A percentile compares a stretch with the other conserved stretches of the same genome.
Conservation (phyloP, 2,797 vertebrate genomes). For the Allobates femoralis region DNA sequence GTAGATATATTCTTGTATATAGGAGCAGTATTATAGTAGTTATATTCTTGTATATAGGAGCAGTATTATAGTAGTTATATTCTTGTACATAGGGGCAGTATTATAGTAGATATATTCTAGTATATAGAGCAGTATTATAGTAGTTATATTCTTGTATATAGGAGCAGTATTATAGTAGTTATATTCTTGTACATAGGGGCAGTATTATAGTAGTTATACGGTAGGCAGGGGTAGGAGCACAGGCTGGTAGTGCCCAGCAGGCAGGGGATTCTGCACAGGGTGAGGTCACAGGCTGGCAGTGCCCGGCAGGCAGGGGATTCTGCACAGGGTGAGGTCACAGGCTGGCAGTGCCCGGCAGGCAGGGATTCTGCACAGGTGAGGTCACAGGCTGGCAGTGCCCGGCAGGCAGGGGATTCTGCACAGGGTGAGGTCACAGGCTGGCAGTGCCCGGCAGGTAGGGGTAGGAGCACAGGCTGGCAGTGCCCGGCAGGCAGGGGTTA, state of each 20-base stretch:
- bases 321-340: not conserved
- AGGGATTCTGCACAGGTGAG: too few species aligned
- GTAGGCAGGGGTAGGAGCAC: not conserved
- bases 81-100: too few species aligned
- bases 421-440: not conserved
- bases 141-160: not conserved
- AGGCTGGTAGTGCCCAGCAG: not conserved
- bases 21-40: not conserved
- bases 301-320: slow-evolving; percentile 48
- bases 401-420: too few species aligned
- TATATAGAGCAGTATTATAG: not conserved
- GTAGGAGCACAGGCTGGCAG: not conserved
- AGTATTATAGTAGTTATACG: not conserved
- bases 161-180: not conserved
- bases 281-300: not conserved
- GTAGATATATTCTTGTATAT: not conserved
- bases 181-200: not conserved
- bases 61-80: not conserved
- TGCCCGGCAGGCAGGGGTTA: slow-evolving; percentile 48
- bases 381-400: too few species aligned
- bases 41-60: not conserved
- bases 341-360: slow-evolving; percentile 7
- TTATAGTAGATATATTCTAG: not conserved
- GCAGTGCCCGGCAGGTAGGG: too few species aligned
- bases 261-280: slow-evolving; percentile 52